A percentile compares a stretch with the other conserved stretches of the same genome.
These are phyloP conservation scores for Argyresthia albistria DNA, from an alignment of 2,888 invertebrate genomes.

Conservation along the genomic window DNA sequence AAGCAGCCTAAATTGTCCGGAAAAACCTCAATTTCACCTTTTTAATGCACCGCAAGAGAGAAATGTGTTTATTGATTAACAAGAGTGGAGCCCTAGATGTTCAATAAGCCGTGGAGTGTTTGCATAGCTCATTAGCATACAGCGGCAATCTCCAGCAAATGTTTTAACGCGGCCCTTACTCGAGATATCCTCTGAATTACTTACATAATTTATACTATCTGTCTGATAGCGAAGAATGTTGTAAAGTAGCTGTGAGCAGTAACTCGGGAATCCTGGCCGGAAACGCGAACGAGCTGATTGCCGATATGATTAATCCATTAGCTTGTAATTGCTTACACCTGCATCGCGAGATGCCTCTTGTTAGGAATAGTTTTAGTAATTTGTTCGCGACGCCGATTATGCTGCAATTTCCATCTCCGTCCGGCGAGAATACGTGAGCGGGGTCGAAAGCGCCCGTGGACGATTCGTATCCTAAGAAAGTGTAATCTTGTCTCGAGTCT, in stretches of 20 bases:
- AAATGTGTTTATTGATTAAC: slow-evolving; percentile 46
- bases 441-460: slow-evolving; percentile 37
- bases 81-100: slow-evolving; percentile 39
- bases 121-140: slow-evolving; percentile 37
- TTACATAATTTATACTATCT: neutral
- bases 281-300: neutral
- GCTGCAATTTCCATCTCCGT: neutral
- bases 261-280: slow-evolving; percentile 1
- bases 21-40: slow-evolving; percentile 8
- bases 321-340: neutral
- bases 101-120: slow-evolving; percentile 48
- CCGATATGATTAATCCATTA: slow-evolving; percentile 4
- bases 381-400: neutral
- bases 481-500: slow-evolving; percentile 33
- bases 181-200: neutral
- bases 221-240: neutral
- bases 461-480: slow-evolving; percentile 56
- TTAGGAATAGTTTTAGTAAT: too few relatives aligned
- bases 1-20: slow-evolving; percentile 20
- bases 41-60: slow-evolving; percentile 17
- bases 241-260: neutral
- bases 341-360: neutral
- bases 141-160: slow-evolving; percentile 14
- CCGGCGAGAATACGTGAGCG: neutral
- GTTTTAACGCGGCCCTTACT: neutral